phyloP scores from a whole-genome alignment of 2,797 vertebrate species.

The Cuniculus paca region DNA sequence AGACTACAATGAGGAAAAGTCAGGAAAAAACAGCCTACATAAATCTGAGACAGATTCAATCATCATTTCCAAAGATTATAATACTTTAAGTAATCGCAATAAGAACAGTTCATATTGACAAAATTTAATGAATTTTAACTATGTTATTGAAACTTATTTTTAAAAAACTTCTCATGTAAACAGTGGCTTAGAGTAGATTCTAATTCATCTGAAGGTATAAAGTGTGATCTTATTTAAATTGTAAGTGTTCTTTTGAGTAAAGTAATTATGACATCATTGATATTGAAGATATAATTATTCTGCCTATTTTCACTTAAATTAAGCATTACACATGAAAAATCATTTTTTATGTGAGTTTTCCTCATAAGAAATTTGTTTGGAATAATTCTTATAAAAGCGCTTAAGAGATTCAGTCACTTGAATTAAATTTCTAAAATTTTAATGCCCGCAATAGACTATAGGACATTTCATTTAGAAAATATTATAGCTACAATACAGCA shows the following conservation, averaged over 20 bases:
- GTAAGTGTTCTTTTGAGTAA: not conserved
- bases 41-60: not conserved
- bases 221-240: not conserved
- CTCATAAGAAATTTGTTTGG: conserved; percentile 7
- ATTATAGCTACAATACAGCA: not conserved
- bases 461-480: conserved; percentile 39
- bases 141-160: not conserved
- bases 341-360: not conserved
- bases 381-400: conserved; percentile 1
- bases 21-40: not conserved
- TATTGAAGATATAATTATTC: conserved; percentile 14
- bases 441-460: not conserved
- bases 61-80: not conserved
- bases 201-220: not conserved
- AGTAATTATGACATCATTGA: not conserved
- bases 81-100: not conserved
- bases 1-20: not conserved
- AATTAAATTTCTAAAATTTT: not conserved
- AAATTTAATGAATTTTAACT: not conserved
- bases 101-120: not conserved
- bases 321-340: not conserved
- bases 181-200: not conserved
- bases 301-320: not conserved
- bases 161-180: not conserved
- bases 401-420: not conserved